Evolutionary conservation across 2,888 invertebrate genomes (phyloP), one percentile per base, ranked within the genome.

Genomic region (Polia nebulosa): DNA sequence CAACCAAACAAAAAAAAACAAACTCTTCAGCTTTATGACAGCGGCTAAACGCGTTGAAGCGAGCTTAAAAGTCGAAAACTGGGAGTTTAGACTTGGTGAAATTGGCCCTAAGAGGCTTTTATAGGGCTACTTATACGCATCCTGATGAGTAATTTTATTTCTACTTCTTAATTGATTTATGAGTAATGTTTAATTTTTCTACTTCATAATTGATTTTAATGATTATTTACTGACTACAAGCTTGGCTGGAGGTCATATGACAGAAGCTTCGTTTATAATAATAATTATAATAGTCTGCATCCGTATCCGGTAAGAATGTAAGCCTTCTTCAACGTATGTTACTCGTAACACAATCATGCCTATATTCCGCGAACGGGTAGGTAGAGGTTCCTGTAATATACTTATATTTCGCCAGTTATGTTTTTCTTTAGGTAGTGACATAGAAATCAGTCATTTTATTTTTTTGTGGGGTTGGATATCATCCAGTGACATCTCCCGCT

Each of bases 121-220:
- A 59, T n/a, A 45, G 27, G 36, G 22, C 8, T 41, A 15, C 44
- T 56, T 1, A 51, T 1, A 58, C 11, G 32, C 45, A 47, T 44
- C 44, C 7, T 45, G 49, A 69, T 76, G 76, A 76, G 49, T 69
- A 56, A 76, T 69, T 22, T 51, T 22, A 45, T 34, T 56, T 65
- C 20, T 25, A 45, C 2, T 27, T n/a, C n/a, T 27, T 51, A 62
- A 69, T 72, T 72, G 73, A 72, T 62, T 52, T 69, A 69, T 76
- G 76, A 76, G 49, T 69, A 56, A 76, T 69, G 55, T 22, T 51
- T 22, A 45, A 22, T 17, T 4, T 34, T 56, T 65, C 20, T 25
- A 45, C 2, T 27, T n/a, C n/a, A 34, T 51, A 62, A 69, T 72
- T 72, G 73, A 72, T 62, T 52, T 69, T 25, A 61, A 44, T 72